Conservation (phyloP, 2,797 vertebrate genomes). For the Artibeus jamaicensis region DNA sequence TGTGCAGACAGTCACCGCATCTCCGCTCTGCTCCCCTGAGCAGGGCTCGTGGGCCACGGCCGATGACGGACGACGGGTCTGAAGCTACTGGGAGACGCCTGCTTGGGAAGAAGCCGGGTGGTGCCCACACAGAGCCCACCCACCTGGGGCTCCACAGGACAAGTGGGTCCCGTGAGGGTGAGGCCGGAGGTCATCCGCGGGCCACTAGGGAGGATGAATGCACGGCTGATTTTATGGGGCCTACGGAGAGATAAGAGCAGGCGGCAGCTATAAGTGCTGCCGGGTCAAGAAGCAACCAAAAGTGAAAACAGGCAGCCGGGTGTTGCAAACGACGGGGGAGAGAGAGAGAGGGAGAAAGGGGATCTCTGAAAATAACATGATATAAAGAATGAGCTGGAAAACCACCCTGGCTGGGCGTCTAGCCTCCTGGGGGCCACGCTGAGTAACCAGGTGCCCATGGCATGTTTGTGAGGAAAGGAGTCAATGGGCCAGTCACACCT, state of each 20-base stretch:
- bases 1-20: rapidly evolving
- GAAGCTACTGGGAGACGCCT: background rate
- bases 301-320: constrained; percentile 79
- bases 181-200: constrained; percentile 74
- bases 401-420: constrained; percentile 41
- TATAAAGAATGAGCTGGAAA: constrained; percentile 7
- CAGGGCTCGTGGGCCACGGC: background rate
- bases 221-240: constrained; percentile 74
- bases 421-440: constrained; percentile 74
- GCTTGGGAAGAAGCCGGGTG: background rate
- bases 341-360: background rate
- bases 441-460: constrained; percentile 82
- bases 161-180: constrained; percentile 24
- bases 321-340: constrained; percentile 24
- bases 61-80: background rate
- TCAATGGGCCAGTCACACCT: constrained; percentile 84
- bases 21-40: background rate
- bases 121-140: background rate
- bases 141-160: background rate
- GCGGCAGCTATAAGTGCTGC: constrained; percentile 66
- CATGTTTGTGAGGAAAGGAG: constrained; percentile 84
- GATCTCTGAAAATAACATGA: constrained; percentile 23
- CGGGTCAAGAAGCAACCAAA: constrained; percentile 79
- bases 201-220: constrained; percentile 62
- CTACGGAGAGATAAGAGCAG: constrained; percentile 71